These are phyloP conservation scores for Hecatera dysodea DNA, from an alignment of 2,888 invertebrate species.

Conservation along the genomic window DNA sequence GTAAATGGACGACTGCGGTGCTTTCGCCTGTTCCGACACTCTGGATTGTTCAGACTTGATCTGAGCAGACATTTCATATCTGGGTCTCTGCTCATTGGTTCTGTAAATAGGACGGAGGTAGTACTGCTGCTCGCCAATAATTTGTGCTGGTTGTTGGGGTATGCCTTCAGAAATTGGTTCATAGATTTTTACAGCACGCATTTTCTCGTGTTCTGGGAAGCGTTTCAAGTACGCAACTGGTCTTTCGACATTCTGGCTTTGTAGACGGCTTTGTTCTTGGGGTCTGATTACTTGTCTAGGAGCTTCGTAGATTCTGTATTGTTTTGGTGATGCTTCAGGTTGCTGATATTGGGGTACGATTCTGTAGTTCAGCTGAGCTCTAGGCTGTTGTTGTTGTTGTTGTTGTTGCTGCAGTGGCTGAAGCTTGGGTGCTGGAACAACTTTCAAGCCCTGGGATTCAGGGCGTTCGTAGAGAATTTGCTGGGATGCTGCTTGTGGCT, in stretches of 20 bases:
- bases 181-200: slow-evolving; percentile 81
- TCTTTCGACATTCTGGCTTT: slow-evolving; percentile 79
- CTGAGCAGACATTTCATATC: slow-evolving; percentile 77
- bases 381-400: slow-evolving; percentile 67
- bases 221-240: slow-evolving; percentile 85
- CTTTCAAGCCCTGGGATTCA: slow-evolving; percentile 85
- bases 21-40: slow-evolving; percentile 77
- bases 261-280: slow-evolving; percentile 79
- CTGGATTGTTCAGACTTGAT: slow-evolving; percentile 77
- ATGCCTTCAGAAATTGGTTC: slow-evolving; percentile 79
- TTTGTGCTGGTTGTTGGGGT: slow-evolving; percentile 77
- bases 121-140: slow-evolving; percentile 83
- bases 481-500: slow-evolving; percentile 78
- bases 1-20: slow-evolving; percentile 86
- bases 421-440: slow-evolving; percentile 87
- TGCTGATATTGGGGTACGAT: slow-evolving; percentile 83
- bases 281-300: slow-evolving; percentile 78
- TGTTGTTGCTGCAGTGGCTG: slow-evolving; percentile 72
- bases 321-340: slow-evolving; percentile 84
- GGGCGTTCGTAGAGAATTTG: slow-evolving; percentile 80
- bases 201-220: slow-evolving; percentile 84
- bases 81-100: slow-evolving; percentile 80
- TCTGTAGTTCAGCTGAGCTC: slow-evolving; percentile 78
- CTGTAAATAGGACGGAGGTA: slow-evolving; percentile 83
- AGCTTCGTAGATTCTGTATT: slow-evolving; percentile 83